Base-by-base conservation (phyloP, 1,140 invertebrate genomes). In the Microplitis mediator region DNA sequence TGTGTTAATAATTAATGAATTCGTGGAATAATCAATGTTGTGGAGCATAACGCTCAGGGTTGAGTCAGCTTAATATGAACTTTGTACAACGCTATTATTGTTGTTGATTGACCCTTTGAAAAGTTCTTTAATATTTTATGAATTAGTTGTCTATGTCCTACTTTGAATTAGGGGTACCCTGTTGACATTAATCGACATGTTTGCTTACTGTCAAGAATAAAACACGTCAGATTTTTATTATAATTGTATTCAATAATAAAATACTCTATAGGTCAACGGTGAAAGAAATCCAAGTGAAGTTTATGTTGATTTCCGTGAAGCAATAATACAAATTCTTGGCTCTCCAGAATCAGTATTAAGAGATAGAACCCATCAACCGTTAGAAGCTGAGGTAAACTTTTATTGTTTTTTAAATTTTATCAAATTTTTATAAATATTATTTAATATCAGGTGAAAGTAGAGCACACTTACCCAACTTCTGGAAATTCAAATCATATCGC, bases 231-330 rank as follows among this genome's bases (percentile, higher is more conserved):
- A 16, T 36, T 65, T 67, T 67, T 9, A 3, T 31, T 16, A 68
- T 56, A 39, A 52, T 56, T 54, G 54, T 56, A 16, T 34, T 56
- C 36, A 9, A 56, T 9, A 64, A 61, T 58, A 67, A 36, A 45
- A n/a, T 50, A 56, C 45, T 39, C 1, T 11, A 31, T 77, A 95
- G 94, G 90, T 95, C 2, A 95, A 95, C 78, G 94, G 94, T 3
- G 94, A 95, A 85, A 84, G 94, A 61, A 93, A 93, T 77, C 94
- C 94, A 9, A 90, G 90, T 13, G 93, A 95, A 77, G 94, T 95
- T 23, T 95, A 95, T 81, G 89, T 90, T 74, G 93, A 95, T 81
- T 95, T 95, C 84, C 89, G 92, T 14, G 88, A 91, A 32, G 91
- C 92, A 0, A 90, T 95, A 5, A 88, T 93, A 66, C 89, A 90